Evolutionary conservation across 2,888 invertebrate species (phyloP).

Genomic region (Agrilus mali): DNA sequence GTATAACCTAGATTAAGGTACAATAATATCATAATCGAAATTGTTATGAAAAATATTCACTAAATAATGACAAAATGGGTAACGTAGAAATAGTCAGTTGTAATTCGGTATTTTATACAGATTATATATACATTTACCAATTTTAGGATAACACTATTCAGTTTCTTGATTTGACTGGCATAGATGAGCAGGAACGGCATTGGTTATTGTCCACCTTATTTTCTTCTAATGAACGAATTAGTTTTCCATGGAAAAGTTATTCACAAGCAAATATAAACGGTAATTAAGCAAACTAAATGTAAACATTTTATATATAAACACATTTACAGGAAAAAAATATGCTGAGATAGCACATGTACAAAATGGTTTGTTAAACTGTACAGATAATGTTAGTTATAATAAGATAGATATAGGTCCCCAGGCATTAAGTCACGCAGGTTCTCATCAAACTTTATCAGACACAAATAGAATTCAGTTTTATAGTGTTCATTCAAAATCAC

Average conservation of each 20-base stretch:
- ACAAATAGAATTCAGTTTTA: background rate
- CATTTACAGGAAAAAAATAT: background rate
- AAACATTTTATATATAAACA: background rate
- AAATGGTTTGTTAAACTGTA: background rate
- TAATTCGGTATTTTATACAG: too few relatives aligned
- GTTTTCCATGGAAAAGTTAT: slow-evolving; percentile 29
- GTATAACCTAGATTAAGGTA: too few relatives aligned
- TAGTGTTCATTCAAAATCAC: background rate
- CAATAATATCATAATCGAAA: too few relatives aligned
- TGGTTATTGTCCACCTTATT: slow-evolving; percentile 47
- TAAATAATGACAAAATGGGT: too few relatives aligned
- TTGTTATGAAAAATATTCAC: too few relatives aligned
- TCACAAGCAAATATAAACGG: slow-evolving; percentile 7
- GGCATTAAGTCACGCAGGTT: too few relatives aligned
- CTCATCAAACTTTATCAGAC: too few relatives aligned
- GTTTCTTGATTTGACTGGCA: slow-evolving; percentile 63
- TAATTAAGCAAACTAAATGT: background rate
- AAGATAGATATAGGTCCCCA: too few relatives aligned
- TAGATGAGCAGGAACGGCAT: slow-evolving; percentile 54
- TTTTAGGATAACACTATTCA: slow-evolving; percentile 28
- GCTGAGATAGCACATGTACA: slow-evolving; percentile 1
- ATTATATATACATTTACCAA: too few relatives aligned
- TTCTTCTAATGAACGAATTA: slow-evolving; percentile 33
- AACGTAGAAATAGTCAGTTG: too few relatives aligned
- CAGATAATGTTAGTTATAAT: background rate